Base-by-base conservation (phyloP, 1,140 invertebrate species). In the Drosophila auraria region DNA sequence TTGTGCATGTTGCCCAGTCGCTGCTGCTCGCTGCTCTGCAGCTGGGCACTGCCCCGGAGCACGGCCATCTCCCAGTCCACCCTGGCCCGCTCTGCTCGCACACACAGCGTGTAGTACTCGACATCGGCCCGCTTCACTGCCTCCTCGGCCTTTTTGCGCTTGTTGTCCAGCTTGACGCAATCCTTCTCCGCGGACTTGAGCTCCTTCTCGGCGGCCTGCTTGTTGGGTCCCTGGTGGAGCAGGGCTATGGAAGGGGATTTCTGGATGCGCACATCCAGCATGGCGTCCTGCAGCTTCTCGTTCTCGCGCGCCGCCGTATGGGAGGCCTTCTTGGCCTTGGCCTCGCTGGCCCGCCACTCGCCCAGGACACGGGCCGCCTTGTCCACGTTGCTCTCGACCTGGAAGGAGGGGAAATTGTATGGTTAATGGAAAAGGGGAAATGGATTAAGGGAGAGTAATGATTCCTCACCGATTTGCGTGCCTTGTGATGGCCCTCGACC, bases 11-110 rank as follows among this genome's bases (percentile, higher is more conserved):
- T 96, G 40, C 95, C 95, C 25, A 99, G 93, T 70, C 98, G 94
- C 92, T 99, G 98, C 91, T 98, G 97, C 92, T 99, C 98, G 59
- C 99, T 93, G 33, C 96, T 94, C 92, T 98, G 97, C 92, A 96
- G 94, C 83, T 96, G 95, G 8, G 95, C 95, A 1, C 95, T 95
- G 5, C 97, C 97, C 83, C 97, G 97, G 49, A 96, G 94, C 8
- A 99, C 96, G 14, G 97, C 95, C 45, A 96, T 96, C 93, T 99
- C 98, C 97, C 98, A 99, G 93, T 99, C 98, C 73, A 98, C 94
- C 76, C 97, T 96, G 14, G 98, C 96, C 87, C 97, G 94, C 93
- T 99, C 98, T 9, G 97, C 96, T 78, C 97, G 95, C 44, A 98
- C 95, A 91, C 97, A 98, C 17, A 97, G 95, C 68, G 97, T 97